Conservation (phyloP, 1,140 invertebrate genomes). For the Lasioglossum albipes region DNA sequence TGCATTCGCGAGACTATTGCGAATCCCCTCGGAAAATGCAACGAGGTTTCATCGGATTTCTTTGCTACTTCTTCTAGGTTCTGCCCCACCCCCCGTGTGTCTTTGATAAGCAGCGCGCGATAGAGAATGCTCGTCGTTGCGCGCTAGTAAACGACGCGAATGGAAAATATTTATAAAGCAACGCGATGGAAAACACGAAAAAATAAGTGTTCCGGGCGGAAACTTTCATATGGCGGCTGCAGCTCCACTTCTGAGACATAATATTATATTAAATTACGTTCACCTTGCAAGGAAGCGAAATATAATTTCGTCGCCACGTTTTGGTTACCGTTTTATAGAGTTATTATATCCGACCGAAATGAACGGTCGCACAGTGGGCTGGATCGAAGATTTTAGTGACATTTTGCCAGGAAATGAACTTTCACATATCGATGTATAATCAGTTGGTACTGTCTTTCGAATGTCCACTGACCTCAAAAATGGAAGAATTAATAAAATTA, state of each 20-base stretch:
- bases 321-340: no score
- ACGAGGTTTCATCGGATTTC: neutral
- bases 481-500: no score
- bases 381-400: no score
- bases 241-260: neutral
- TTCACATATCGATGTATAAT: no score
- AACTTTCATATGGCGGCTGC: neutral
- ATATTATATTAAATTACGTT: neutral
- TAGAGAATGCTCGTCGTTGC: neutral
- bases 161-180: neutral
- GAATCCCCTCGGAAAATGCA: constrained; percentile 1
- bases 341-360: no score
- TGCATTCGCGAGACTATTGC: constrained; percentile 3
- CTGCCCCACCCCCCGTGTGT: neutral
- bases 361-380: no score
- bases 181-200: neutral
- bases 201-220: neutral
- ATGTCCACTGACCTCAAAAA: no score
- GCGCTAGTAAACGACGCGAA: neutral
- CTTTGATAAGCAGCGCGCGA: neutral
- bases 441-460: no score
- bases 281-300: no score
- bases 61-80: neutral
- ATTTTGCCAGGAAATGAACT: no score
- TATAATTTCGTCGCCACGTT: no score